Conservation (phyloP, 2,113 vertebrate genomes). For the Nothobranchius kuhntae region DNA sequence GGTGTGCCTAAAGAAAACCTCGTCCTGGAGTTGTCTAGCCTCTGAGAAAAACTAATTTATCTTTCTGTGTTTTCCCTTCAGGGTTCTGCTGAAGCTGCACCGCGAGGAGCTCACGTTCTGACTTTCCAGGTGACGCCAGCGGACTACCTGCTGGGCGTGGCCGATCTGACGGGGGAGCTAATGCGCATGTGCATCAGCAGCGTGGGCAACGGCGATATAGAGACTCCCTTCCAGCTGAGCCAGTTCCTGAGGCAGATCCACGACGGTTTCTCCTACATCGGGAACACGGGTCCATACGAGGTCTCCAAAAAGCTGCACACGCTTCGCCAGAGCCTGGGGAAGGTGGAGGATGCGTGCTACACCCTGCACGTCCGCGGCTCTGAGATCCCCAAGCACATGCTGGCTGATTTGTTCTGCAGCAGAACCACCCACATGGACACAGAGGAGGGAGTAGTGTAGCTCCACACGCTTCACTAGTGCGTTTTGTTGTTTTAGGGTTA, state of each 20-base stretch:
- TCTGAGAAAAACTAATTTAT: background rate
- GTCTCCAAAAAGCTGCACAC: conserved; percentile 96
- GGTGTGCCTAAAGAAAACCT: conserved; percentile 24
- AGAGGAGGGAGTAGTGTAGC: conserved; percentile 87
- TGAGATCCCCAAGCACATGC: conserved; percentile 96
- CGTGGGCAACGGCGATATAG: conserved; percentile 94
- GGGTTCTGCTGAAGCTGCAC: conserved; percentile 57
- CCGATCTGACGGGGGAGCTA: conserved; percentile 94
- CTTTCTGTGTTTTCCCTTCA: conserved; percentile 23
- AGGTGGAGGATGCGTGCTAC: conserved; percentile 97
- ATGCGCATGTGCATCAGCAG: conserved; percentile 98
- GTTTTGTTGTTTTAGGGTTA: background rate
- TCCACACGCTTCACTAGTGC: background rate
- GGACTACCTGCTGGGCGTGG: conserved; percentile 95
- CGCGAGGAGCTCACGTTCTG: conserved; percentile 52
- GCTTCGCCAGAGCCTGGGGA: conserved; percentile 92
- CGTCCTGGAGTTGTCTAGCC: background rate
- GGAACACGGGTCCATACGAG: conserved; percentile 96
- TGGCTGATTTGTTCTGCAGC: conserved; percentile 92
- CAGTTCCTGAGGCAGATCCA: conserved; percentile 94
- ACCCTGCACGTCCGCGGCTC: conserved; percentile 91
- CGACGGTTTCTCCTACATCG: conserved; percentile 95
- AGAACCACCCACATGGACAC: conserved; percentile 87
- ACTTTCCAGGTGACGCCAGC: conserved; percentile 90
- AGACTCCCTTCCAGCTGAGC: conserved; percentile 95